Conservation (phyloP, 1,140 invertebrate genomes). For the Sinonovacula constricta region DNA sequence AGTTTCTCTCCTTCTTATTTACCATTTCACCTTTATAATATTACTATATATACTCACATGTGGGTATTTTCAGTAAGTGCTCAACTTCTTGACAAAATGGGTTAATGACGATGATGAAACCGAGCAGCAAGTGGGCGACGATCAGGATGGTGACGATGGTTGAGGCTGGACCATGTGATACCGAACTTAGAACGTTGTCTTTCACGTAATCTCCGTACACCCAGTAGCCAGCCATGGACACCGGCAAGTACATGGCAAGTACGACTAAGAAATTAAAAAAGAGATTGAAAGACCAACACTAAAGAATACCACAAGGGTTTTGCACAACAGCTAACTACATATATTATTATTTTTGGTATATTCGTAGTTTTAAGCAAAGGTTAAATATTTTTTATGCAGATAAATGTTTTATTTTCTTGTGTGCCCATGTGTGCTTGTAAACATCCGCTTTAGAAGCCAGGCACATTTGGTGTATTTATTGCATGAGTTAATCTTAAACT, state of each 20-base stretch:
- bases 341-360: no score
- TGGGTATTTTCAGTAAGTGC: slow-evolving; percentile 83
- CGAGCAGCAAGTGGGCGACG: slow-evolving; percentile 77
- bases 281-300: not conserved
- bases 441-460: no score
- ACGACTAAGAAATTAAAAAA: slow-evolving; percentile 66
- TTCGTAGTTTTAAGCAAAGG: no score
- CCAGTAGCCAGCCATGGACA: slow-evolving; percentile 65
- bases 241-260: slow-evolving; percentile 74
- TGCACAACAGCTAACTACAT: not conserved
- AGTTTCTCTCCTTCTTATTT: not conserved
- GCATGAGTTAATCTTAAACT: no score
- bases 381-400: no score
- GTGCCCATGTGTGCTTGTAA: no score
- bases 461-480: no score
- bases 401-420: no score
- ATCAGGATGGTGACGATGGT: slow-evolving; percentile 74
- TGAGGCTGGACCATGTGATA: slow-evolving; percentile 52
- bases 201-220: slow-evolving; percentile 63
- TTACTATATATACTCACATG: slow-evolving; percentile 81
- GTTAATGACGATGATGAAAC: slow-evolving; percentile 78
- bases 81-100: slow-evolving; percentile 83
- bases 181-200: slow-evolving; percentile 70
- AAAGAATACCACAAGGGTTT: not conserved
- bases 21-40: not conserved